Percentiles rank a stretch among this genome's conserved stretches.
phyloP scores from a whole-genome alignment of 2,888 invertebrate species.

The Ennomos quercinarius region DNA sequence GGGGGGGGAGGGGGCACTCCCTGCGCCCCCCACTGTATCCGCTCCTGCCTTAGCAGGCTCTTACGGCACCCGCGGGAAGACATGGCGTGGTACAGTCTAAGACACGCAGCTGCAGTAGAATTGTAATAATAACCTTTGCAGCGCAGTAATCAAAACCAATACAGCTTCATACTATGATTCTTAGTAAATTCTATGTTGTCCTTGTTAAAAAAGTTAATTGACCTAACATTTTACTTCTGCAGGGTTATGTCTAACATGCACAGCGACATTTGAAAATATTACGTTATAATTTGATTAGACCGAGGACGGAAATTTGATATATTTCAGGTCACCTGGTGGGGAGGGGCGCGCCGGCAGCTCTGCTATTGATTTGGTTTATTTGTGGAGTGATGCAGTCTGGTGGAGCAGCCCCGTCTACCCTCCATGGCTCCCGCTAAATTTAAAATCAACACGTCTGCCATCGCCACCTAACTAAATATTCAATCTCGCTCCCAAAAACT shows the following conservation, averaged over 20 bases:
- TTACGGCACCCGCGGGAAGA: too few relatives aligned
- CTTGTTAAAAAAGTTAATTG: neutral
- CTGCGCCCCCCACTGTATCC: too few relatives aligned
- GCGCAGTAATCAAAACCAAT: too few relatives aligned
- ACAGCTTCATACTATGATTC: too few relatives aligned
- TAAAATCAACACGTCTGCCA: constrained; percentile 41
- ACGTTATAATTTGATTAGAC: constrained; percentile 30
- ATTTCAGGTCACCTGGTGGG: constrained; percentile 46
- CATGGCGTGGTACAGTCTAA: too few relatives aligned
- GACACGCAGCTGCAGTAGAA: too few relatives aligned
- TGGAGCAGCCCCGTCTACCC: constrained; percentile 44
- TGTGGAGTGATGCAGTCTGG: constrained; percentile 61
- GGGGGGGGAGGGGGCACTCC: too few relatives aligned
- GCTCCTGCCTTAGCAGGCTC: too few relatives aligned
- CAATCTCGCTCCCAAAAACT: constrained; percentile 14
- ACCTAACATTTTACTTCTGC: neutral
- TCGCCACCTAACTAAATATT: constrained; percentile 28
- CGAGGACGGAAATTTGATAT: constrained; percentile 35
- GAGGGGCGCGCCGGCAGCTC: constrained; percentile 44
- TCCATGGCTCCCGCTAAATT: constrained; percentile 47
- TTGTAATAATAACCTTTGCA: too few relatives aligned
- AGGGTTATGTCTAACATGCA: too few relatives aligned
- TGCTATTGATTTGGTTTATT: constrained; percentile 75
- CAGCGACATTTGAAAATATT: constrained; percentile 15
- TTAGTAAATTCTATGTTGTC: neutral